Conservation (phyloP, 2,797 vertebrate species). For the Graptemys geographica region DNA sequence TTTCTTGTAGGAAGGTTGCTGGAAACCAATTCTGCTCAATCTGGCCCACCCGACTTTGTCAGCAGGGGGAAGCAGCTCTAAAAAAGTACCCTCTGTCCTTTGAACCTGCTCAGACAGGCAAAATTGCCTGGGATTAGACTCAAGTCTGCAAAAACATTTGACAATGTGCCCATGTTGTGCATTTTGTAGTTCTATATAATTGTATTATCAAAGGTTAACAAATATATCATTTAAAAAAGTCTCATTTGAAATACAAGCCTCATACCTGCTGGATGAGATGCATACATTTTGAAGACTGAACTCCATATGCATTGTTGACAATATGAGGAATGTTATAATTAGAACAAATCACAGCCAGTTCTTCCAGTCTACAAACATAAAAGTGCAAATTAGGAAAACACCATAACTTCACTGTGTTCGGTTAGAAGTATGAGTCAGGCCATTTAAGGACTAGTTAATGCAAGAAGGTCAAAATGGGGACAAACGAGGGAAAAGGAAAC, state of each 20-base stretch:
- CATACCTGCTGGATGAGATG: constrained; percentile 97
- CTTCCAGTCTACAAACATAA: constrained; percentile 88
- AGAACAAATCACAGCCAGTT: constrained; percentile 90
- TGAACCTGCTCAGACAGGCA: not conserved
- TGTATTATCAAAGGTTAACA: not conserved
- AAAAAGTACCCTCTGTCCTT: not conserved
- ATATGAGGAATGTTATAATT: constrained; percentile 92
- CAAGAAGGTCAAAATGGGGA: not conserved
- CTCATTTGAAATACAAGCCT: not conserved
- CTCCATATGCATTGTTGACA: constrained; percentile 97
- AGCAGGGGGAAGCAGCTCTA: not conserved
- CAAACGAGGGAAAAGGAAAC: not conserved
- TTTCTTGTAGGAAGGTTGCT: not conserved
- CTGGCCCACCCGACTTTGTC: not conserved
- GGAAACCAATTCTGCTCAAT: not conserved
- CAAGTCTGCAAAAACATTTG: not conserved
- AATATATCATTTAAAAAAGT: not conserved
- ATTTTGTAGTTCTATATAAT: not conserved
- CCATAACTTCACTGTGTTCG: no score
- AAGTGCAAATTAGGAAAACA: constrained; percentile 58
- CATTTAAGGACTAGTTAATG: not conserved
- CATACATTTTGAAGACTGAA: constrained; percentile 99
- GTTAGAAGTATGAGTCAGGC: not conserved
- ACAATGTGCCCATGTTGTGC: not conserved
- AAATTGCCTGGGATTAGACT: not conserved